These are phyloP conservation scores for Lucilia cuprina DNA, from an alignment of 1,140 invertebrate genomes.

Conservation along the genomic window DNA sequence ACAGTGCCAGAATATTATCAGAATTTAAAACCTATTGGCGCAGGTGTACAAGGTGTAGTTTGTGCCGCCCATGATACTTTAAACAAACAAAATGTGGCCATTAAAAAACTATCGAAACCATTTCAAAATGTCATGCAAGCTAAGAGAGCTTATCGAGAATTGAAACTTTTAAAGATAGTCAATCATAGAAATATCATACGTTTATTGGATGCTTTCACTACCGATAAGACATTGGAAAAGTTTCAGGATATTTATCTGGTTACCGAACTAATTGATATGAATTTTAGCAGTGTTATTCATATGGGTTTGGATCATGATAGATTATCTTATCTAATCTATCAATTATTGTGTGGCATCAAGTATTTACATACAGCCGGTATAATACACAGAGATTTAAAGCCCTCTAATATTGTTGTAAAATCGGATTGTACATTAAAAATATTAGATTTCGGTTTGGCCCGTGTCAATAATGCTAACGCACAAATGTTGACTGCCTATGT, in stretches of 20 bases:
- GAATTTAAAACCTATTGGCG: conserved; percentile 67
- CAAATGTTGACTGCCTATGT: conserved; percentile 93
- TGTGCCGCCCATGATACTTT: conserved; percentile 66
- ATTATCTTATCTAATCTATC: conserved; percentile 99
- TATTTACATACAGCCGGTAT: conserved; percentile 99
- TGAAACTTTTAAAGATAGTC: not conserved
- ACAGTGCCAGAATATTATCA: conserved; percentile 69
- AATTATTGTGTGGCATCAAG: conserved; percentile 99
- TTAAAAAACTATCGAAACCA: conserved; percentile 14
- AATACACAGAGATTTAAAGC: conserved; percentile 98
- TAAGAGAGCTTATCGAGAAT: not conserved
- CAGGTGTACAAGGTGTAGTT: conserved; percentile 73
- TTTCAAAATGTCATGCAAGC: conserved; percentile 33
- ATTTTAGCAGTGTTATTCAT: conserved; percentile 97
- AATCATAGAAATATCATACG: conserved; percentile 83
- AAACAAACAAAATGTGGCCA: conserved; percentile 41
- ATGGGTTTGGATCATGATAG: conserved; percentile 99
- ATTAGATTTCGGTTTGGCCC: conserved; percentile 94
- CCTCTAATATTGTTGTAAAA: conserved; percentile 99
- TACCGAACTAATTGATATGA: conserved; percentile 99
- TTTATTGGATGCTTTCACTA: conserved; percentile 97
- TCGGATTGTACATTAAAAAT: conserved; percentile 98
- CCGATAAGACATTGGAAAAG: conserved; percentile 94
- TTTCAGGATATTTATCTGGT: conserved; percentile 99
- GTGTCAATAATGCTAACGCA: conserved; percentile 82